Base-by-base conservation (phyloP, 2,888 invertebrate genomes). In the Resseliella maxima region DNA sequence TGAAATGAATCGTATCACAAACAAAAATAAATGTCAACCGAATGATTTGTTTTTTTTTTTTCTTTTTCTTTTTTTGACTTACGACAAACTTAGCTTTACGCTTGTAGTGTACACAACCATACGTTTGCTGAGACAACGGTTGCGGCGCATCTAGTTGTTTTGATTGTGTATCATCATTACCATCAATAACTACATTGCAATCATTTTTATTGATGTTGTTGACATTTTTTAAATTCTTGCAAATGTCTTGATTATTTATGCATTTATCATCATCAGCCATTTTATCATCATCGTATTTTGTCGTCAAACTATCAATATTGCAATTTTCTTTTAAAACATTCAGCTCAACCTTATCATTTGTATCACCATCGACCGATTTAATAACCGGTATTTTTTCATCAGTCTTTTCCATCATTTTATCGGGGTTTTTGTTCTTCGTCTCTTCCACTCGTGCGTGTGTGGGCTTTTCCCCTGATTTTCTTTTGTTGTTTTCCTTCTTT, bases 71-170 rank as follows among this genome's bases (percentile, higher is more conserved):
- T 18, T 5, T 54, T 41, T 86, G 50, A 92, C 95, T 94, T 92
- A 96, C 96, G 92, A 96, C 95, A 92, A 96, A 95, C 92, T 96
- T 96, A 85, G 96, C 96, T 90, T 95, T 94, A 89, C 96, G 93
- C 90, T 95, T 95, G 90, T 96, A 96, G 92, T 96, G 96, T 88
- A 94, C 94, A 91, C 96, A 96, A 87, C 96, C 96, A 72, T 72
- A 72, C 21, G 72, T 72, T 72, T 72, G 72, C 31, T 72, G 72
- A 1, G n/a, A 24, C 50, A 50, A 21, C 21, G 50, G 21, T 50
- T 10, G 50, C 21, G 50, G 15, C 15, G 41, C 41, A 12, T 8
- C 41, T 41, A 12, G 72, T 72, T 72, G 72, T 72, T 72, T 72
- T 72, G 72, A 35, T 72, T 72, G 72, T 72, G 31, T 72, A 12